Evolutionary conservation across 2,888 invertebrate species (phyloP), one percentile per base, ranked within the genome.

Genomic region (Polyommatus iphigenia): DNA sequence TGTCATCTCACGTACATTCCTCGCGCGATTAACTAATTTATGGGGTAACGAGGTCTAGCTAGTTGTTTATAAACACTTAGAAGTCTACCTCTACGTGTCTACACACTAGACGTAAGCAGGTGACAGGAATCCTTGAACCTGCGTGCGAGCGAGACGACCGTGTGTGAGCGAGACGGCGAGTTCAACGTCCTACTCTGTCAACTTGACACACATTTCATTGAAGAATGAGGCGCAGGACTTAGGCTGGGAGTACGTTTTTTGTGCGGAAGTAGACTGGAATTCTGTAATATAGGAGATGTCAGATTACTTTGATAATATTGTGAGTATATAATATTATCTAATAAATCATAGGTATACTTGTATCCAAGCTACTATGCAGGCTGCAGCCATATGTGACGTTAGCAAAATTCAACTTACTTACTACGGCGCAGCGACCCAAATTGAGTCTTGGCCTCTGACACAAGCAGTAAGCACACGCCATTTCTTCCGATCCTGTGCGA

Each of bases 201-300:
- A 92, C 91, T 91, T 92, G 92, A 92, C 92, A 92, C 86, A 91
- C 88, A 89, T 92, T 88, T 90, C 90, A 91, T 91, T 90, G 89
- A 67, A 54, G 89, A 67, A 54, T 54, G 62, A 24, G 20, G 20
- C 24, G 83, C 85, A 85, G 87, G 88, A 85, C 82, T 85, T 80
- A 78, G 78, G 87, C 78, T 75, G 82, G 67, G 82, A 62, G 67
- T 18, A 29, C 20, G 59, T 8, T 59, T 59, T 67, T 67, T 32
- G 29, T 32, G 29, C 67, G 29, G 67, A 67, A 6, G 29, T 32
- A 67, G 29, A 32, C 15, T 13, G 4, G 13, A 24, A 13, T 67
- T 5, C 62, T 62, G 62, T 15, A n/a, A 10, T 24, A 1, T 13
- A 62, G 24, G 62, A 20, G 62, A 10, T 59, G 3, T 20, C 20